Evolutionary conservation across 1,140 invertebrate genomes (phyloP), one percentile per base, ranked within the genome.

Genomic region (Magallana ariakensis): DNA sequence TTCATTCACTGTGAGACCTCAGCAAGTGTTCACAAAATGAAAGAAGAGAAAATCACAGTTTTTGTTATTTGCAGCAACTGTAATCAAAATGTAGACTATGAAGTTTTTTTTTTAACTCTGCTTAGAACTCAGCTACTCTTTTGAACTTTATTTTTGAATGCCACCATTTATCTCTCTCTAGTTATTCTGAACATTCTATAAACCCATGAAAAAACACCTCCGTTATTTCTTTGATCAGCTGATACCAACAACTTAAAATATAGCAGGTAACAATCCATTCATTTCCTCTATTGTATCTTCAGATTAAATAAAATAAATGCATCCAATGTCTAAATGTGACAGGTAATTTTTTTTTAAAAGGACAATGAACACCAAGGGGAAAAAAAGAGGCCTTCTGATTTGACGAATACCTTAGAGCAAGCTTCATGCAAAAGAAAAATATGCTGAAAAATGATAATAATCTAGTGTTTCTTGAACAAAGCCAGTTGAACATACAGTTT

Each of bases 231-330:
- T 75, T 75, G 66, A 75, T 75, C 66, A 75, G 66, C 26, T 75
- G 66, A 22, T 75, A 75, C 66, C 22, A 75, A 75, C 66, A 33
- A 75, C 19, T 26, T 22, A 22, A 75, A 75, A 75, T 11, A 75
- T 13, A 75, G 66, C 26, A 26, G 66, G 66, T 26, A 26, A 75
- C 66, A 75, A 33, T 75, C 22, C 66, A 13, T 75, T 75, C 26
- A 75, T 75, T 33, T 75, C 66, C 66, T 33, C 22, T 22, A 26
- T 75, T 75, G 22, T 75, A 75, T 75, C 33, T 75, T 26, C 66
- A 75, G 66, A 75, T 75, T 75, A 75, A 75, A 75, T 75, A 75
- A 75, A 75, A 75, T 75, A 75, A 75, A 75, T 75, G 66, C 66
- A 75, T 75, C 66, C 22, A 75, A 13, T 10, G 66, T 26, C 66